Evolutionary conservation across 2,888 invertebrate species (phyloP).

Genomic region (Bhutanitis thaidina): DNA sequence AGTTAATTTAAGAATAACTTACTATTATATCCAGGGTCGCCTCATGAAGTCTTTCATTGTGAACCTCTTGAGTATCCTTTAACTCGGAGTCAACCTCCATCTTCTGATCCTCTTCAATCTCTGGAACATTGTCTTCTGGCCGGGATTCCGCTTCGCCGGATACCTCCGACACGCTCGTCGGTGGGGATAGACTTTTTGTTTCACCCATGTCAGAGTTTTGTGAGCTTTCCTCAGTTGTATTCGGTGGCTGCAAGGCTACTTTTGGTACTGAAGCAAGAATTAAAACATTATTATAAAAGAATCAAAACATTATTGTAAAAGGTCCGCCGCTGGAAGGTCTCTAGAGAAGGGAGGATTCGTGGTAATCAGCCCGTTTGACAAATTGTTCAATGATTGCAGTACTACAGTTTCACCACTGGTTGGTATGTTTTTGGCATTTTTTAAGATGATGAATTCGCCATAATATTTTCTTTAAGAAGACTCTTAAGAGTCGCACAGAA

Average conservation of each 20-base stretch:
- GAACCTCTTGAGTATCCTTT: constrained; percentile 18
- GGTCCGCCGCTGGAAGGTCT: no score
- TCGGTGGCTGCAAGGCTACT: constrained; percentile 43
- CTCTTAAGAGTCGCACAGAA: no score
- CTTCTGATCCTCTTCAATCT: constrained; percentile 13
- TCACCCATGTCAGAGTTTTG: constrained; percentile 63
- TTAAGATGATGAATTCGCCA: no score
- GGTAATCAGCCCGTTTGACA: no score
- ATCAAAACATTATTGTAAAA: no score
- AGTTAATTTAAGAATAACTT: not conserved
- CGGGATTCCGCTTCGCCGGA: constrained; percentile 45
- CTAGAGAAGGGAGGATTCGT: no score
- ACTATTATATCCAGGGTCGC: constrained; percentile 15
- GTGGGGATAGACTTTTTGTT: constrained; percentile 58
- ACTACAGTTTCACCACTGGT: no score
- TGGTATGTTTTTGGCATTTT: no score
- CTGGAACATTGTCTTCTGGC: constrained; percentile 18
- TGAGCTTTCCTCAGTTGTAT: constrained; percentile 58
- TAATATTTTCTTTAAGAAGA: no score
- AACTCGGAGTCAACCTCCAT: constrained; percentile 19
- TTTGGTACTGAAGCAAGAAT: constrained; percentile 40
- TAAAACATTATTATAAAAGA: no score
- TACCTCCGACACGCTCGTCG: constrained; percentile 54
- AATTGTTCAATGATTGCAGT: no score
- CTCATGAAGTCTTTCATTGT: constrained; percentile 15